Evolutionary conservation across 64 coral and sea anemone species (phyloP).

Genomic region (Montipora capricornis): DNA sequence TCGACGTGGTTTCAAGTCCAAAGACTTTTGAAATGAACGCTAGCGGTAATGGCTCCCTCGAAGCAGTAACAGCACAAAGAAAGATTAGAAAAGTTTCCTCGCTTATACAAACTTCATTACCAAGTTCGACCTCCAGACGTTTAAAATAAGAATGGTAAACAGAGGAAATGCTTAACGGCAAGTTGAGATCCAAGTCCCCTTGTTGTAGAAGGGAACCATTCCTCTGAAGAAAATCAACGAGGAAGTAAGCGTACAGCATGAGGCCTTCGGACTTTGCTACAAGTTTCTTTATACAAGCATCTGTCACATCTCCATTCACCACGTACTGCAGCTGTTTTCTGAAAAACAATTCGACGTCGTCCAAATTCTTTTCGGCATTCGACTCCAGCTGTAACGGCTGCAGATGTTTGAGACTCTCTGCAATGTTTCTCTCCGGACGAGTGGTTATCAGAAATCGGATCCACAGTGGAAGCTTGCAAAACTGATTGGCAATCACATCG

Average conservation of each 20-base stretch:
- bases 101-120: not conserved
- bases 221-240: constrained; percentile 16
- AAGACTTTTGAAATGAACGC: constrained; percentile 26
- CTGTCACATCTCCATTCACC: not conserved
- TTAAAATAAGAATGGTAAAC: constrained; percentile 52
- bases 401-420: not conserved
- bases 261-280: constrained; percentile 27
- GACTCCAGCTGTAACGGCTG: not conserved
- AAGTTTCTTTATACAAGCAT: not conserved
- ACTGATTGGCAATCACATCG: not conserved
- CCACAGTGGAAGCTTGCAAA: constrained; percentile 22
- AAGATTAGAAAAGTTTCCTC: constrained; percentile 22
- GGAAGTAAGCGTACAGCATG: constrained; percentile 54
- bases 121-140: not conserved
- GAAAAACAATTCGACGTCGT: constrained; percentile 22
- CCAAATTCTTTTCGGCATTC: not conserved
- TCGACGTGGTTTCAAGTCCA: not conserved
- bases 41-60: constrained; percentile 29
- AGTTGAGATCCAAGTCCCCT: not conserved
- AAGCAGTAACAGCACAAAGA: constrained; percentile 26
- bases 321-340: not conserved
- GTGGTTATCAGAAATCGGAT: constrained; percentile 57
- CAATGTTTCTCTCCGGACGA: constrained; percentile 23
- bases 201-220: not conserved
- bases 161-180: constrained; percentile 32